Base-by-base conservation (phyloP, 2,888 invertebrate species). In the Andrena hattorfiana region DNA sequence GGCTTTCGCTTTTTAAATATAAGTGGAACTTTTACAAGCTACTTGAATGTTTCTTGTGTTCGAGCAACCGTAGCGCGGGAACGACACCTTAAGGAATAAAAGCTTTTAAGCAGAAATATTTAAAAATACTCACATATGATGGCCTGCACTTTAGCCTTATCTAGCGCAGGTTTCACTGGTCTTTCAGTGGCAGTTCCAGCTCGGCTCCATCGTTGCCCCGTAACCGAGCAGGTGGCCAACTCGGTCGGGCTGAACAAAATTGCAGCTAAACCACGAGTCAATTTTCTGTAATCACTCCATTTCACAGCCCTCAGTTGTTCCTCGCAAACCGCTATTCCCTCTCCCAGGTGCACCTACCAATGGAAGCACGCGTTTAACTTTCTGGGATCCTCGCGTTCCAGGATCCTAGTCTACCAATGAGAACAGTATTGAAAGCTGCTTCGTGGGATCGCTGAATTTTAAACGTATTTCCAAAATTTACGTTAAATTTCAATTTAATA, bases 151-250 rank as follows among this genome's bases (percentile, higher is more conserved):
- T 97, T 95, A 92, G 96, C 95, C 66, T 96, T 95, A 94, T 97
- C 96, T 77, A 97, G 94, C 64, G 97, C 97, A 71, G 97, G 97
- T 93, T 97, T 97, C 54, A 97, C 97, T n/a, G 97, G 97, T 54
- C 97, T 95, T 87, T 96, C 96, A 51, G 94, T 93, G 89, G 96
- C 96, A 88, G 96, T 96, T 54, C 96, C 96, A 56, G 97, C 97
- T 62, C 97, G 95, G 90, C 96, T 96, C 97, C 97, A 97, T 81
- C 97, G 95, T 94, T 97, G 97, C 56, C 97, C 97, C 68, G 97
- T 97, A 70, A 97, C 97, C 20, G 97, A 97, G 93, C 96, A 96
- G 30, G 97, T 96, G 20, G 97, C 97, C 92, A 97, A 94, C 94
- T 97, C 97, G 85, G 96, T 96, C 10, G 97, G 96, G 88, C 96